Base-by-base conservation (phyloP, 1,140 invertebrate genomes). In the Listronotus bonariensis region DNA sequence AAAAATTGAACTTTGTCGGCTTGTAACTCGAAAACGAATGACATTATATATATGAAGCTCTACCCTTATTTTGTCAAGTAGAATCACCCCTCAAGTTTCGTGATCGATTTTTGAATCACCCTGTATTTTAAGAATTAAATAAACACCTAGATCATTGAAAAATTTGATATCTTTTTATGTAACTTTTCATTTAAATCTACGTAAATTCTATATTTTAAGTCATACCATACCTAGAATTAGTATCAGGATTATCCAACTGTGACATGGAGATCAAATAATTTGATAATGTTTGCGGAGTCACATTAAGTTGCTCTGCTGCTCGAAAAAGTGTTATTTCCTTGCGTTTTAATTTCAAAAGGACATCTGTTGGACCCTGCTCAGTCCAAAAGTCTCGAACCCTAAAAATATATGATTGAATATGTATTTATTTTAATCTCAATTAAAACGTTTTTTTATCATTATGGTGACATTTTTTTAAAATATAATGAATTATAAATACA, bases 311-410 rank as follows among this genome's bases (percentile, higher is more conserved):
- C 74, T 89, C 86, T 0, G 89, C 88, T 0, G 89, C 89, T 10
- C 87, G 81, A 67, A 88, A 87, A 32, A 90, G 73, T 0, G 87
- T 85, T 36, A 90, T 83, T 71, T 90, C 88, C 68, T 89, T 89
- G 6, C 87, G 79, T 74, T 89, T 87, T 12, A 91, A 78, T 67
- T 88, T 88, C 6, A 86, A 82, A 49, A 91, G 73, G 4, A 90
- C 84, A 54, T 90, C 89, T 0, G 87, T 86, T 0, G 88, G 88
- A 0, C 88, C 88, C 51, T 88, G 88, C 68, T 89, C 87, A 26
- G 85, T 85, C 88, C 88, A 91, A 77, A 89, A 89, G 70, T 90
- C 88, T 60, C 87, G 81, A n/a, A 88, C 87, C 76, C 87, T 89
- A 53, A 6, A 49, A 55, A 48, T 10, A 1, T 10, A 12, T 36